Percentiles rank a stretch among this genome's conserved stretches.
phyloP scores from a whole-genome alignment of 2,888 invertebrate species.

The Cremastinae sp. region DNA sequence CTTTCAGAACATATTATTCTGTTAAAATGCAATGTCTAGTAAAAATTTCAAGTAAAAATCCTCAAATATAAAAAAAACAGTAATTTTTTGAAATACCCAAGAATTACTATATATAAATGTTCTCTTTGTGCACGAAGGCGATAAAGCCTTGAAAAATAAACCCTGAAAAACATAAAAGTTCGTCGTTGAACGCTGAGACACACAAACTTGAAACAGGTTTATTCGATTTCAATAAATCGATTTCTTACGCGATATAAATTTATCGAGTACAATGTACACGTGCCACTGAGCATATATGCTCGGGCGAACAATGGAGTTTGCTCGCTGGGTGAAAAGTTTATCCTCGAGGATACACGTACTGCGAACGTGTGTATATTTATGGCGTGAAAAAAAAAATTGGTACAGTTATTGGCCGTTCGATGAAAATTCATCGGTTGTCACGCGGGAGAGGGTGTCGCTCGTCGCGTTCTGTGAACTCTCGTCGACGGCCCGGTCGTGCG shows the following conservation, averaged over 20 bases:
- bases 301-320: conserved; percentile 32
- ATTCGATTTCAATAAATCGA: conserved; percentile 19
- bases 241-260: conserved; percentile 4
- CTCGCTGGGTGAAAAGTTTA: conserved; percentile 18
- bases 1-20: too few species aligned
- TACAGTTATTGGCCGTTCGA: conserved; percentile 22
- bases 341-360: conserved; percentile 12
- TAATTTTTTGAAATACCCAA: too few species aligned
- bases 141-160: too few species aligned
- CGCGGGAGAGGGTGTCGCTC: conserved; percentile 6
- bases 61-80: too few species aligned
- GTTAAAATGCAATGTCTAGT: too few species aligned
- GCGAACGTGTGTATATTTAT: too few species aligned
- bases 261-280: conserved; percentile 16
- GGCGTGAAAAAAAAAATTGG: neutral
- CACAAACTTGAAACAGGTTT: neutral
- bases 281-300: conserved; percentile 49
- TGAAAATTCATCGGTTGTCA: conserved; percentile 11
- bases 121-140: too few species aligned
- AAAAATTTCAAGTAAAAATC: too few species aligned
- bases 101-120: too few species aligned
- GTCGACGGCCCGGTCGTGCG: neutral
- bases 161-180: neutral
- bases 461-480: neutral
- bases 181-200: too few species aligned